These are phyloP conservation scores for Willisornis vidua DNA, from an alignment of 2,113 vertebrate genomes.

Conservation along the genomic window DNA sequence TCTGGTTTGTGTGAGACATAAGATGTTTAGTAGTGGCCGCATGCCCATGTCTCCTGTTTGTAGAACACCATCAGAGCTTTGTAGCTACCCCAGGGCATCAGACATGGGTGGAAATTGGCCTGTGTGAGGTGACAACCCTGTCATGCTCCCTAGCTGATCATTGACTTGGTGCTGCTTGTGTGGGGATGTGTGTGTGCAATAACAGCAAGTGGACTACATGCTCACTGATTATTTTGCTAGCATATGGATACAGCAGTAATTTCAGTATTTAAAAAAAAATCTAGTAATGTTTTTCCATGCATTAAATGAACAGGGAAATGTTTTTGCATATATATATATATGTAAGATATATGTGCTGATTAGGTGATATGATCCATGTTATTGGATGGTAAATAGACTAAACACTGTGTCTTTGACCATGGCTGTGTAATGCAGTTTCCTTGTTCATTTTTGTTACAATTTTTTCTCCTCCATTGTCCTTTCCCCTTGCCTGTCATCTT, in stretches of 20 bases:
- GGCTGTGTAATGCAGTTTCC: background rate
- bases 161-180: background rate
- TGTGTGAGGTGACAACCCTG: background rate
- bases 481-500: background rate
- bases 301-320: background rate
- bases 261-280: background rate
- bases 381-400: background rate
- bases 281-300: background rate
- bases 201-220: background rate
- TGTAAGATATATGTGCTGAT: background rate
- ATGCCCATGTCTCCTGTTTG: background rate
- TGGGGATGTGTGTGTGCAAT: background rate
- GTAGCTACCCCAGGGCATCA: rapidly evolving
- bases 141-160: background rate
- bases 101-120: background rate
- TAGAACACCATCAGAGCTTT: background rate
- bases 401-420: background rate
- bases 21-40: rapidly evolving
- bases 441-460: background rate
- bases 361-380: background rate
- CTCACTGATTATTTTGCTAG: background rate
- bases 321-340: background rate
- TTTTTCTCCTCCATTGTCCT: background rate
- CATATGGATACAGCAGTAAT: too few relatives aligned
- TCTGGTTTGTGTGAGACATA: background rate